Conservation (phyloP, 2,888 invertebrate species). For the Hymenopus coronatus region DNA sequence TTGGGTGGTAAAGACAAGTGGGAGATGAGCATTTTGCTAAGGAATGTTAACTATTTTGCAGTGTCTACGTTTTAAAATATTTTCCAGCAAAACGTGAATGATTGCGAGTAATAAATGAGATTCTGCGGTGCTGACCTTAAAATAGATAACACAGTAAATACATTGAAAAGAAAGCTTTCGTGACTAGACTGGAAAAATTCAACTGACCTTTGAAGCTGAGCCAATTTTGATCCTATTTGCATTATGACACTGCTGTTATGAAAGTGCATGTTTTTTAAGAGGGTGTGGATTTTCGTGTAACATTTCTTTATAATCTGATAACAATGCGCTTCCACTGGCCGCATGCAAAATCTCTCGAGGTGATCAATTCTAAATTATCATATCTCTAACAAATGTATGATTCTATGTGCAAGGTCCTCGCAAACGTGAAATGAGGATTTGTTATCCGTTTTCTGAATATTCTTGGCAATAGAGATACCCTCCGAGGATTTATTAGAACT, state of each 20-base stretch:
- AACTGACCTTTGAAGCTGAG: not conserved
- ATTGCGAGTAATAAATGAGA: not conserved
- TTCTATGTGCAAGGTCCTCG: not conserved
- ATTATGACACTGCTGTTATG: not conserved
- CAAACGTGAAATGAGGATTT: not conserved
- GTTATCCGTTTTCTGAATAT: no score
- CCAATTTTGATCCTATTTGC: not conserved
- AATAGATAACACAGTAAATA: not conserved
- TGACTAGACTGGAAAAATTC: not conserved
- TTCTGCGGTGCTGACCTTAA: not conserved
- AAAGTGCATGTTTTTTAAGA: not conserved
- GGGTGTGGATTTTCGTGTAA: not conserved
- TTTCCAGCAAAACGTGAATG: not conserved
- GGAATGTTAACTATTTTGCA: no score
- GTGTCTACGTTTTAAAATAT: not conserved
- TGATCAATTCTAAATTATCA: not conserved
- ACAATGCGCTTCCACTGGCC: not conserved
- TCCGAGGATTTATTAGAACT: no score
- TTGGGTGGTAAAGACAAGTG: no score
- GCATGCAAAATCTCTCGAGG: not conserved
- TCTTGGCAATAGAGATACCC: no score
- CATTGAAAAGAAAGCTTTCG: not conserved
- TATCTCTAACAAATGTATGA: not conserved
- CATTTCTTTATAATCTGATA: not conserved
- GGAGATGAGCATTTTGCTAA: no score